Conservation (phyloP, 2,113 vertebrate genomes). For the Gymnogyps californianus region DNA sequence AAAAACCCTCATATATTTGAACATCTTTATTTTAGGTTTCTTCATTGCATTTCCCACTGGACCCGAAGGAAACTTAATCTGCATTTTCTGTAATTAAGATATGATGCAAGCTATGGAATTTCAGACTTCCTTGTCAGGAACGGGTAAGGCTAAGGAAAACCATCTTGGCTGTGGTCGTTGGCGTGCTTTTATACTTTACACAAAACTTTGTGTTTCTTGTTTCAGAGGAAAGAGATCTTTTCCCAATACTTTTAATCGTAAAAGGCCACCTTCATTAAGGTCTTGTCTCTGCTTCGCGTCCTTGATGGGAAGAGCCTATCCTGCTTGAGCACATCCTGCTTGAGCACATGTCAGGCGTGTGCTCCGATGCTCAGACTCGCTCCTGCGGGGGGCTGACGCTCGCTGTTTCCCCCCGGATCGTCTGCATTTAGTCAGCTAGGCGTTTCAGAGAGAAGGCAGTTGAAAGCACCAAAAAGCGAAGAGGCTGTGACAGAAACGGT, state of each 20-base stretch:
- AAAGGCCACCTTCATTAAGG: not conserved
- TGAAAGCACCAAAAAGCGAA: not conserved
- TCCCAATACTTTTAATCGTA: not conserved
- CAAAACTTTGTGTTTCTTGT: not conserved
- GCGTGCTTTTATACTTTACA: not conserved
- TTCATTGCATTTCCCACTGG: not conserved
- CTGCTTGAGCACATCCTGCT: no score
- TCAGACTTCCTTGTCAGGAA: not conserved
- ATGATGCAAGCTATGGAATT: no score
- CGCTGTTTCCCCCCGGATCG: accelerated
- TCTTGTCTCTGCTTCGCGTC: not conserved
- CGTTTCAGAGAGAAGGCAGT: not conserved
- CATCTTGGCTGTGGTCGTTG: not conserved
- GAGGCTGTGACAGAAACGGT: not conserved
- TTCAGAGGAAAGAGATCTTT: not conserved
- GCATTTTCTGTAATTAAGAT: no score
- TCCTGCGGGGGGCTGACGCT: accelerated
- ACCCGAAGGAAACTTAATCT: not conserved
- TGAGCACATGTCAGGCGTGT: not conserved
- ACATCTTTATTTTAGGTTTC: not conserved
- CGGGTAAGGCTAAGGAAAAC: not conserved
- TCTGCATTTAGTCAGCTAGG: not conserved
- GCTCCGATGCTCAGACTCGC: not conserved
- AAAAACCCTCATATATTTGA: not conserved
- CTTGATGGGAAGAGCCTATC: not conserved